Evolutionary conservation across 2,797 vertebrate species (phyloP), one percentile per base, ranked within the genome.

Genomic region (Tenualosa thibaudeaui): DNA sequence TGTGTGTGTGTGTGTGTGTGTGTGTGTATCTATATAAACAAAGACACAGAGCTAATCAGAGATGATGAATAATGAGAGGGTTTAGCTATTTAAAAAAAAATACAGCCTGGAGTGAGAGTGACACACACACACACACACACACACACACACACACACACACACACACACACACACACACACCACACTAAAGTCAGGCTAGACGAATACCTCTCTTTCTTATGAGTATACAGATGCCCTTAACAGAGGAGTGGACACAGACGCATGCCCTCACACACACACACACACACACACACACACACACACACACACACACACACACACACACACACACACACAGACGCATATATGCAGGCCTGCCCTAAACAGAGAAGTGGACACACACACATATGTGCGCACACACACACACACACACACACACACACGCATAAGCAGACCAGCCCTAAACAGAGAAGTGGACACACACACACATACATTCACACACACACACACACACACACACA

Each of bases 281-380:
- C 51, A 54, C 12, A 54, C 51, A 54, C 46, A 46, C 46, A 46
- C 46, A 46, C 46, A 46, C 19, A 53, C 51, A 53, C 51, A 53
- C 51, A 53, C 51, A 53, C 51, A 60, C 51, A 82, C 81, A 83
- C 81, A 84, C 24, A 40, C 85, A 87, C 82, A 87, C 10, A 81
- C 0, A 85, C 50, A 62, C 58, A 62, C 4, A 62, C 58, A 62
- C 22, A 24, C 58, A 62, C n/a, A 62, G 22, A 62, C 6, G 5
- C 58, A n/a, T 31, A 31, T 31, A 31, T 1, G 31, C 31, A 31
- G 31, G 31, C 31, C 31, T 0, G 31, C 31, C 31, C 31, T 31
- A 31, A 31, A 31, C 31, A 31, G 31, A 31, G 31, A 31, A 31
- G 31, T 31, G 31, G 31, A 31, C 56, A 58, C 56, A 22, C 56